phyloP scores from a whole-genome alignment of 1,140 invertebrate species.

The Bactericera cockerelli region DNA sequence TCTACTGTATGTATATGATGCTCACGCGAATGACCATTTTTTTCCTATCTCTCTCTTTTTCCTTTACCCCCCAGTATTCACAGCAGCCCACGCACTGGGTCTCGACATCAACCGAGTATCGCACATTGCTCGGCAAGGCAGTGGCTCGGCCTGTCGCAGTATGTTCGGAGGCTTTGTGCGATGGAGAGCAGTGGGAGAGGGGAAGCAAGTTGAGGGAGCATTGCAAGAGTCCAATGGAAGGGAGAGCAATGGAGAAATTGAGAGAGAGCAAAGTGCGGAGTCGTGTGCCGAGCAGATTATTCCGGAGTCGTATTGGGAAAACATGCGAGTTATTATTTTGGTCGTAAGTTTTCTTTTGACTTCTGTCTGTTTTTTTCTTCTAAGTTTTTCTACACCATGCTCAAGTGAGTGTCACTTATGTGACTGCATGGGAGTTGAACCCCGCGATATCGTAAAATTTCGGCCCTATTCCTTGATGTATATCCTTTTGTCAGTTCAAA shows the following conservation, averaged over 20 bases:
- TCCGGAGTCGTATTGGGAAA: conserved; percentile 67
- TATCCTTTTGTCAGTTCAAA: too few relatives aligned
- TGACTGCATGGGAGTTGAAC: too few relatives aligned
- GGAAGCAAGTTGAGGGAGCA: too few relatives aligned
- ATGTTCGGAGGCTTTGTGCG: conserved; percentile 79
- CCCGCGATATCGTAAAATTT: too few relatives aligned
- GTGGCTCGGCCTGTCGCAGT: conserved; percentile 93
- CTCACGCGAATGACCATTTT: too few relatives aligned
- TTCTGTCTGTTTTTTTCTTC: too few relatives aligned
- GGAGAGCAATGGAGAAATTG: conserved; percentile 42
- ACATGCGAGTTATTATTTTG: conserved; percentile 75
- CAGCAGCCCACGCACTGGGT: conserved; percentile 59
- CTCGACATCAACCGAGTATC: conserved; percentile 62
- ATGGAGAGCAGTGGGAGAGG: conserved; percentile 43
- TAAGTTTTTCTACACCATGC: too few relatives aligned
- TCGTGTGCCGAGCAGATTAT: conserved; percentile 64
- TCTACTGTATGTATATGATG: too few relatives aligned
- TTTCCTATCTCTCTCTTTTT: too few relatives aligned
- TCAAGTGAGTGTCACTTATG: too few relatives aligned
- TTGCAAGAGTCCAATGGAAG: too few relatives aligned
- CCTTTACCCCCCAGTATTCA: conserved; percentile 38
- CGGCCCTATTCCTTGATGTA: too few relatives aligned
- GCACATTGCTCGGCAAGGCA: conserved; percentile 68
- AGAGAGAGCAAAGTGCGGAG: conserved; percentile 50
- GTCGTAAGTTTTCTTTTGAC: conserved; percentile 66